Evolutionary conservation across 2,797 vertebrate genomes (phyloP), one percentile per base, ranked within the genome.

Genomic region (Falco rusticolus): DNA sequence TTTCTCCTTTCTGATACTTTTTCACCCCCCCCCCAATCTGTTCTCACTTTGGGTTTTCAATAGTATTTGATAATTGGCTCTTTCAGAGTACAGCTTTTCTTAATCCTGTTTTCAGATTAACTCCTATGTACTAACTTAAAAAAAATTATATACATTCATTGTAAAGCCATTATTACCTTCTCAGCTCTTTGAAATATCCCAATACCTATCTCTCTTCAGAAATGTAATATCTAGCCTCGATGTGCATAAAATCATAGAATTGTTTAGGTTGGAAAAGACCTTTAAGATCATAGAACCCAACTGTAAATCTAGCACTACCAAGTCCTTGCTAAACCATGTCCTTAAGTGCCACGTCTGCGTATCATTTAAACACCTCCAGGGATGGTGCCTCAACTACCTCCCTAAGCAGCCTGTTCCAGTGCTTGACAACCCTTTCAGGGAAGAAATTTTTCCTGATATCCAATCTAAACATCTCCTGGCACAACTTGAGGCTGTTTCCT

Each of bases 101-200:
- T 65, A 87, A 63, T 79, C 16, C 8, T 72, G 14, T 83, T 91
- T 84, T 84, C 33, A 74, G 26, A 22, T 74, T 77, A 76, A 79
- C 6, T 87, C 16, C 11, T 57, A 6, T 63, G 10, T 78, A 21
- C 53, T 69, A 57, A n/a, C 5, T 66, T 48, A 5, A 43, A 3
- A 37, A 37, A 3, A 25, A 13, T 78, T 33, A 13, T 3, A 2
- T 4, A 11, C 3, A 7, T 3, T 2, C 31, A 8, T 25, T 28
- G 16, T 77, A 66, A 88, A 90, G 25, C 6, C 7, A 10, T 43
- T 57, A 68, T 24, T 41, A 82, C 31, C 5, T 74, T 68, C n/a
- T 92, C 9, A 84, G 37, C 28, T 60, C 21, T 80, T 61, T 33
- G 37, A 78, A 78, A 47, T 75, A 53, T 5, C 34, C 31, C 15